Evolutionary conservation across 64 coral and sea anemone genomes (phyloP).

Genomic region (Stichodactyla mertensii): DNA sequence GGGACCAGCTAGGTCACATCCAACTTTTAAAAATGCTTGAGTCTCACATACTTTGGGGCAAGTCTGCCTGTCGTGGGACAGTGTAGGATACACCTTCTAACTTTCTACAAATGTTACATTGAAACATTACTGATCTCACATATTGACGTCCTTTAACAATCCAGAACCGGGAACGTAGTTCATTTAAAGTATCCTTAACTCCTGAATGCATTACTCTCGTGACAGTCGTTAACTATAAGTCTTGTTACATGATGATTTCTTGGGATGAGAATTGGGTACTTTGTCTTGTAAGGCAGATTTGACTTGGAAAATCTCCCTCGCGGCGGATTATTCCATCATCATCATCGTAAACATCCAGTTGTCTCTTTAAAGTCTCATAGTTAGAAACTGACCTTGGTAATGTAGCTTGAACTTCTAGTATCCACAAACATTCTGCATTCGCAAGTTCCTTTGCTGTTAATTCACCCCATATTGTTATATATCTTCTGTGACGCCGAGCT

Average conservation of each 20-base stretch:
- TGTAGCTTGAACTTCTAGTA: not conserved
- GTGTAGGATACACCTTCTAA: too few relatives aligned
- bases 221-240: conserved; percentile 38
- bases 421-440: not conserved
- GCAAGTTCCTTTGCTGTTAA: not conserved
- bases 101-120: too few relatives aligned
- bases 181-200: too few relatives aligned
- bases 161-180: too few relatives aligned
- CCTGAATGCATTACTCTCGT: too few relatives aligned
- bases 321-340: conserved; percentile 38
- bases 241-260: conserved; percentile 49
- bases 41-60: too few relatives aligned
- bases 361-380: conserved; percentile 18
- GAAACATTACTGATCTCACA: too few relatives aligned
- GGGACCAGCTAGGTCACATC: too few relatives aligned
- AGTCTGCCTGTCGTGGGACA: too few relatives aligned
- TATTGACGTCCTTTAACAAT: too few relatives aligned
- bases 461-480: not conserved
- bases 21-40: too few relatives aligned
- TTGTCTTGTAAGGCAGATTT: conserved; percentile 42
- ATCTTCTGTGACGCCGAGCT: not conserved
- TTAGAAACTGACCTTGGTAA: too few relatives aligned
- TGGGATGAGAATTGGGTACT: conserved; percentile 62
- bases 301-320: conserved; percentile 40
- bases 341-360: conserved; percentile 39